Evolutionary conservation across 2,797 vertebrate species (phyloP), one percentile per base, ranked within the genome.

Genomic region (Xerus rutilus): DNA sequence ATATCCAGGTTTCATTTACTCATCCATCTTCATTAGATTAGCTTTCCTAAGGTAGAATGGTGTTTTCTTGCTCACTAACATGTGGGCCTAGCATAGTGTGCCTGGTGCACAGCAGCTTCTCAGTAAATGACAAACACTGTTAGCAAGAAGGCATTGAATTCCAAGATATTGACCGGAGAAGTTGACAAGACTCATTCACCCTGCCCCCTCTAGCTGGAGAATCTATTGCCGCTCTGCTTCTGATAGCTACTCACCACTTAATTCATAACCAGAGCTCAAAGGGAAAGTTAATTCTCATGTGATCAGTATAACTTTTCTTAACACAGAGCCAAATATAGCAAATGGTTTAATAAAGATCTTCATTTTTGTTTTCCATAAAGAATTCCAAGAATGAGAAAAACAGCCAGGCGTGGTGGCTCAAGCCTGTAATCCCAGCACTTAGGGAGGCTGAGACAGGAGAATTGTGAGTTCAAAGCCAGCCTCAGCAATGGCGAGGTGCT

Each of bases 281-380:
- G 69, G 73, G 92, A 90, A 96, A 89, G 77, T 87, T 94, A 95
- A 59, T 91, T 86, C 57, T 70, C 62, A 72, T 47, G 30, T 49
- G 49, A 93, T 86, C 74, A 64, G 39, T 62, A 77, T 89, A 73
- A 67, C 43, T 79, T 81, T 85, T 43, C 57, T 82, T 87, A 82
- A 92, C 59, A 81, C 54, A 81, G 52, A 91, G 73, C 47, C 81
- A 86, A 90, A 88, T 83, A 54, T 28, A 96, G 28, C 43, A 82
- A 64, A n/a, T 25, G 32, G 21, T 54, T 73, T 87, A 89, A 94
- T 86, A 74, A 78, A 72, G 74, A 17, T 39, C 21, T 62, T 49
- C 25, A 18, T 89, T 77, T 95, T 93, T 74, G 86, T 74, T 65
- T 70, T 77, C 52, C 43, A 52, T 62, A 76, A 97, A 95, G 86